These are phyloP conservation scores for Himalopsyche anomala DNA, from an alignment of 2,888 invertebrate species.

Conservation along the genomic window DNA sequence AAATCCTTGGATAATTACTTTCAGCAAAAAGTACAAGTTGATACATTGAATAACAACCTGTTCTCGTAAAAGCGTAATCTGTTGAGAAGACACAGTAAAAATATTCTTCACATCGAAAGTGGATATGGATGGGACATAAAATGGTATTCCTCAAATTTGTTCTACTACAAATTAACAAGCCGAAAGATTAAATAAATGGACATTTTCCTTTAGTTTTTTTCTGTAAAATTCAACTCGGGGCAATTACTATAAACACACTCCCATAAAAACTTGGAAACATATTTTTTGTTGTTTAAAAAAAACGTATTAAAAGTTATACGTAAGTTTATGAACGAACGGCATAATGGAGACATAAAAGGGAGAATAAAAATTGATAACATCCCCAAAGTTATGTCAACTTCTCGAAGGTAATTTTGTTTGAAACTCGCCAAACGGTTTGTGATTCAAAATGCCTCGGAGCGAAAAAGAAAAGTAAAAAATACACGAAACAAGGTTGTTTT, in stretches of 20 bases:
- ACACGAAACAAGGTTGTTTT: not conserved
- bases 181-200: not conserved
- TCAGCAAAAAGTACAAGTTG: too few relatives aligned
- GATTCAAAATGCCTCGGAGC: conserved; percentile 20
- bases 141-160: too few relatives aligned
- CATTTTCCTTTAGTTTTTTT: not conserved
- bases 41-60: too few relatives aligned
- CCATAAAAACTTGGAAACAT: not conserved
- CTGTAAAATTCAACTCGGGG: not conserved
- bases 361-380: conserved; percentile 16
- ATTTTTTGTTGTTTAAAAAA: not conserved
- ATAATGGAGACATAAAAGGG: conserved; percentile 14
- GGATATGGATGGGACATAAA: too few relatives aligned
- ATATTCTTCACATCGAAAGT: too few relatives aligned
- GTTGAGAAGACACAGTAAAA: too few relatives aligned
- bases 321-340: not conserved
- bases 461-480: not conserved
- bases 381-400: conserved; percentile 29
- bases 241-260: conserved; percentile 13
- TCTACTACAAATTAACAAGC: not conserved
- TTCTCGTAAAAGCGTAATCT: too few relatives aligned
- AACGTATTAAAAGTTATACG: conserved; percentile 13
- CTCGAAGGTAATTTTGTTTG: conserved; percentile 22
- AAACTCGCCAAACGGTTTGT: conserved; percentile 5
- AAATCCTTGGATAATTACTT: too few relatives aligned